A percentile compares a stretch with the other conserved stretches of the same genome.
These are phyloP conservation scores for Aphis craccivora DNA, from an alignment of 1,140 invertebrate species.

Conservation along the genomic window DNA sequence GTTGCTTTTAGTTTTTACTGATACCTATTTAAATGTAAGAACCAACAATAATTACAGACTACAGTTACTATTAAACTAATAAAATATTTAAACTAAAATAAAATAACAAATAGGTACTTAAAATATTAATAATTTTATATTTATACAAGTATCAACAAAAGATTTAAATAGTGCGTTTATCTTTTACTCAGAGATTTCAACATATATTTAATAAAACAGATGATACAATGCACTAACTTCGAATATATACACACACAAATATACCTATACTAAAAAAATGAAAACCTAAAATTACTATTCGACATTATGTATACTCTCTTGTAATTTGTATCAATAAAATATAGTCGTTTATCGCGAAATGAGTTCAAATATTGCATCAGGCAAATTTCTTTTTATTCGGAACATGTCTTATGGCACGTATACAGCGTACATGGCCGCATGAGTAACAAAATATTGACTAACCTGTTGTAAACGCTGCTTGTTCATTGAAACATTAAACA, in stretches of 20 bases:
- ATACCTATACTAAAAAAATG: not conserved
- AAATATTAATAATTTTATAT: not conserved
- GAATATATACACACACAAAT: not conserved
- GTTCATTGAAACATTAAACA: not conserved
- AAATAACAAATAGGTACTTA: not conserved
- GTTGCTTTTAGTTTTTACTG: too few species aligned
- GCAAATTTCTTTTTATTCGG: not conserved
- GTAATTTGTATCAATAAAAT: not conserved
- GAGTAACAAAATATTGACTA: not conserved
- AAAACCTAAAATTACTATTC: not conserved
- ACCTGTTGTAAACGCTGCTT: not conserved
- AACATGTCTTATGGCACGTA: not conserved
- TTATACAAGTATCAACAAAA: too few species aligned
- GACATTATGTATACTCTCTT: not conserved
- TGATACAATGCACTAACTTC: not conserved
- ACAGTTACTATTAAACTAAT: too few species aligned
- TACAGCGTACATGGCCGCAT: not conserved
- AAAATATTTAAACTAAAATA: not conserved
- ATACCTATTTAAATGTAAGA: too few species aligned
- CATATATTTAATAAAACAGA: not conserved
- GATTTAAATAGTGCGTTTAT: not conserved
- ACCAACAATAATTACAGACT: too few species aligned
- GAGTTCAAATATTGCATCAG: constrained; percentile 15
- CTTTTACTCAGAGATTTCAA: not conserved
- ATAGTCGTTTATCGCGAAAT: not conserved